phyloP scores from a whole-genome alignment of 2,113 vertebrate species.

The Cinclus cinclus region DNA sequence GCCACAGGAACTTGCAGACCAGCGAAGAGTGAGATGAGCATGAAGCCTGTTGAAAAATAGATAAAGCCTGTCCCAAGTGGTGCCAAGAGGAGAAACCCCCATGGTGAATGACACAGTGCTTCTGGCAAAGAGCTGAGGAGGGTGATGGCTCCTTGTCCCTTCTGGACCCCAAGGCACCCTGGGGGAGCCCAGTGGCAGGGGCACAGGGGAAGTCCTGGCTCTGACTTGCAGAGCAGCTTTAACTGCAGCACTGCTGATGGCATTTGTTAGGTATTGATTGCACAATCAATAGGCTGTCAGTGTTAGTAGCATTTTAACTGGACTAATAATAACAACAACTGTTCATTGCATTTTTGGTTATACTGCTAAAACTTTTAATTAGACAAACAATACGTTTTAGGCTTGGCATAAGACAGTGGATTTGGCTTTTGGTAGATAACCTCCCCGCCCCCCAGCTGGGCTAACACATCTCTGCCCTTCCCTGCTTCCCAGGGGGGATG shows the following conservation, averaged over 20 bases:
- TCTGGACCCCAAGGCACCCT: background rate
- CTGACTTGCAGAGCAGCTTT: background rate
- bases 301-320: background rate
- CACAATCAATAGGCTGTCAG: background rate
- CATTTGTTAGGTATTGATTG: background rate
- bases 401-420: background rate
- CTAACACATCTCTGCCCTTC: background rate
- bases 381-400: background rate
- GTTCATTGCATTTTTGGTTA: background rate
- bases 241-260: background rate
- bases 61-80: background rate
- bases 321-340: background rate
- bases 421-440: background rate
- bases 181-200: background rate
- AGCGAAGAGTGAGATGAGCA: background rate
- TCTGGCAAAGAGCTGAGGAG: background rate
- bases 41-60: background rate
- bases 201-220: background rate
- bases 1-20: accelerated
- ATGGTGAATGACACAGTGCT: accelerated
- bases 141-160: background rate
- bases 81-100: background rate
- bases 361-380: background rate
- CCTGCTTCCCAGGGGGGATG: background rate
- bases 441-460: background rate